Percentiles rank a stretch among this genome's conserved stretches.
phyloP scores from a whole-genome alignment of 2,888 invertebrate genomes.

The Ectemnius lituratus region DNA sequence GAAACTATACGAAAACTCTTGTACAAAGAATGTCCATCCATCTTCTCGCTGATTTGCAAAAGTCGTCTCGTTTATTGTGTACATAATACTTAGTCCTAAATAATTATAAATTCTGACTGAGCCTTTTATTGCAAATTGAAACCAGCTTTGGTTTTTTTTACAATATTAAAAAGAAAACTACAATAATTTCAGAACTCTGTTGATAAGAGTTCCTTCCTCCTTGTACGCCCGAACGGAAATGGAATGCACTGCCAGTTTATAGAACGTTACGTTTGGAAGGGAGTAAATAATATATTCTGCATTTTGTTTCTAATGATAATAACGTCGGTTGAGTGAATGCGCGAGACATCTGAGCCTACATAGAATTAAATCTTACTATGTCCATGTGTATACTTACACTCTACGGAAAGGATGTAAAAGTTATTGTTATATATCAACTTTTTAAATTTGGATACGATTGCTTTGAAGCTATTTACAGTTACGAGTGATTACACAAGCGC shows the following conservation, averaged over 20 bases:
- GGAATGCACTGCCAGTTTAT: constrained; percentile 7
- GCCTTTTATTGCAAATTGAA: constrained; percentile 39
- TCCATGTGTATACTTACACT: no score
- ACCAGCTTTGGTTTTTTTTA: constrained; percentile 25
- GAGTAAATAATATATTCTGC: no score
- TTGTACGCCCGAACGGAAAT: background rate
- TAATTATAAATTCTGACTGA: constrained; percentile 54
- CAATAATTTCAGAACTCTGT: constrained; percentile 15
- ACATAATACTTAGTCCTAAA: constrained; percentile 58
- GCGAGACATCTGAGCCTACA: no score
- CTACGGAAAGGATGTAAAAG: no score
- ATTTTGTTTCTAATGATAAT: no score
- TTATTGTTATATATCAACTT: constrained; percentile 1
- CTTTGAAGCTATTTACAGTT: no score
- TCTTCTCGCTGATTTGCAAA: constrained; percentile 52
- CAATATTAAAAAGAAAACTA: constrained; percentile 10
- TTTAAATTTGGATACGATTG: no score
- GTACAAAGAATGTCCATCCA: constrained; percentile 65
- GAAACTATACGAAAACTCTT: constrained; percentile 63
- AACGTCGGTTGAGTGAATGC: no score
- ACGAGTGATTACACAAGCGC: no score
- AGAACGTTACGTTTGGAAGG: background rate
- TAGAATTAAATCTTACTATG: no score
- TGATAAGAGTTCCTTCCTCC: background rate
- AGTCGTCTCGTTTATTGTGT: constrained; percentile 50